A percentile compares a stretch with the other conserved stretches of the same genome.
These are phyloP conservation scores for Acinonyx jubatus DNA, from an alignment of 2,113 vertebrate genomes.

Conservation along the genomic window DNA sequence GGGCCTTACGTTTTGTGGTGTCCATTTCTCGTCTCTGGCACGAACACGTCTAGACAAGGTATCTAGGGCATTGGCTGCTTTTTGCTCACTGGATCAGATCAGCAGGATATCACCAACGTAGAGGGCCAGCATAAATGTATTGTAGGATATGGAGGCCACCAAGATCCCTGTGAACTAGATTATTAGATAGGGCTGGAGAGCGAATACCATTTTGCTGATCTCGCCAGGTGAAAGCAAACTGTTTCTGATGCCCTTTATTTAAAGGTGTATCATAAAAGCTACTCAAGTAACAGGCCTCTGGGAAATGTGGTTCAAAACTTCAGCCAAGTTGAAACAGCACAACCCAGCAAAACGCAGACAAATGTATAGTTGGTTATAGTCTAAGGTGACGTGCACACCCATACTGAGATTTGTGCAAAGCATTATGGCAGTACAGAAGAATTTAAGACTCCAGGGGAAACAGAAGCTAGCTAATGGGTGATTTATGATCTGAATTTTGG, in stretches of 20 bases:
- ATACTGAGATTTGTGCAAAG: background rate
- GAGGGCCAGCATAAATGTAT: background rate
- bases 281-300: background rate
- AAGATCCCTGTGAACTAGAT: background rate
- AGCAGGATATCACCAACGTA: background rate
- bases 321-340: background rate
- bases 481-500: background rate
- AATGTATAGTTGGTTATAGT: background rate
- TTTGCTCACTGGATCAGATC: background rate
- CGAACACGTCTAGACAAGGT: background rate
- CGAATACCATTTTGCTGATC: background rate
- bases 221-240: background rate
- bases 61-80: background rate
- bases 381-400: rapidly evolving
- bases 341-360: background rate
- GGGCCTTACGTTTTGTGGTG: background rate
- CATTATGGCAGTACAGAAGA: background rate
- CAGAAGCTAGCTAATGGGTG: background rate
- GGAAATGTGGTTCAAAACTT: background rate
- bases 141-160: background rate
- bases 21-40: background rate
- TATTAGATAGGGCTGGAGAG: background rate
- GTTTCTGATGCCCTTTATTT: background rate
- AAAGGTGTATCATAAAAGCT: background rate
- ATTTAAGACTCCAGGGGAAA: background rate